These are phyloP conservation scores for Sacculina carcini DNA, from an alignment of 2,888 invertebrate species.

Conservation along the genomic window DNA sequence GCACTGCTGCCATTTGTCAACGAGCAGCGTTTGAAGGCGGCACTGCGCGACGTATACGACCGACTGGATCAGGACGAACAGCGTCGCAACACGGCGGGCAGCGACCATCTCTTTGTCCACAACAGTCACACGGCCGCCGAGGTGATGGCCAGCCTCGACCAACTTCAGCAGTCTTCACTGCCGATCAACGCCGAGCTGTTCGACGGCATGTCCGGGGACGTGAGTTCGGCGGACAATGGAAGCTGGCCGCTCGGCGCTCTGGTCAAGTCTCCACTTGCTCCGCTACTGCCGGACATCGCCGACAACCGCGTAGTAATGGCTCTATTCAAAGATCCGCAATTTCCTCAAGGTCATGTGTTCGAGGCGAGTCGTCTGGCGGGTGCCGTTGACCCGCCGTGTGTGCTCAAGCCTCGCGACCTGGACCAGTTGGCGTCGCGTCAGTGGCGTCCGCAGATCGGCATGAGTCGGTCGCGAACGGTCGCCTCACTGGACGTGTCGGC, in stretches of 20 bases:
- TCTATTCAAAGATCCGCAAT: constrained; percentile 51
- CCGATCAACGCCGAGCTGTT: constrained; percentile 1
- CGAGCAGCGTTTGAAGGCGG: constrained; percentile 46
- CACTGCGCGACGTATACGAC: constrained; percentile 50
- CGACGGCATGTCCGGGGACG: neutral
- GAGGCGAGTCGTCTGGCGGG: constrained; percentile 34
- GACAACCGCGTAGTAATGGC: constrained; percentile 29
- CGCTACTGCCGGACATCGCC: neutral
- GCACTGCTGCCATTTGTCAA: constrained; percentile 94
- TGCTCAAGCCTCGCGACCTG: constrained; percentile 51
- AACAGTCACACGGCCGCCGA: constrained; percentile 39
- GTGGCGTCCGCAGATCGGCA: constrained; percentile 52
- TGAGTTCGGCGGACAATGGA: constrained; percentile 1
- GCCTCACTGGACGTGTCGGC: constrained; percentile 40
- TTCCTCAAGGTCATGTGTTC: constrained; percentile 42
- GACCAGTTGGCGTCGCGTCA: constrained; percentile 28
- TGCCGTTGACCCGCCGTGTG: constrained; percentile 35
- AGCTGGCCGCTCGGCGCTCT: neutral
- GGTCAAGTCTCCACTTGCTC: neutral
- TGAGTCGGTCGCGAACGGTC: constrained; percentile 33
- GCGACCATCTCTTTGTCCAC: constrained; percentile 67
- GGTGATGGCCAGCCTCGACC: constrained; percentile 28
- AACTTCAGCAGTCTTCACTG: neutral
- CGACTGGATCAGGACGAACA: constrained; percentile 58
- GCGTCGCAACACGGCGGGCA: constrained; percentile 57